A percentile compares a stretch with the other conserved stretches of the same genome.
Conservation (phyloP, 1,140 invertebrate genomes). For the Drosophila virilis region DNA sequence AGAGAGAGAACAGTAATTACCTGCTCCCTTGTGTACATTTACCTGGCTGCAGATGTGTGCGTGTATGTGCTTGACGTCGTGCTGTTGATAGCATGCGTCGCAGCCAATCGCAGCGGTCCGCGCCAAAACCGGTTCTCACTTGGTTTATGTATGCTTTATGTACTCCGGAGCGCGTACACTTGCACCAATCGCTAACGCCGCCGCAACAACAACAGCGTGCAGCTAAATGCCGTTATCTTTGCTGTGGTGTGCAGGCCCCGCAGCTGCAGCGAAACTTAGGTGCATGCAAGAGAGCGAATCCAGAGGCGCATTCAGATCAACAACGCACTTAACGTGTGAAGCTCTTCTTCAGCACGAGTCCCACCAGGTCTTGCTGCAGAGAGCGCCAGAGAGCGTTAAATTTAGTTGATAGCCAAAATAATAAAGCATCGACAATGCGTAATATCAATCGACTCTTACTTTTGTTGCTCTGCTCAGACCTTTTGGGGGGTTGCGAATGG, state of each 20-base stretch:
- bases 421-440: not conserved
- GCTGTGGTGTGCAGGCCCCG: conserved; percentile 38
- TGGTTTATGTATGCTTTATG: conserved; percentile 62
- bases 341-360: conserved; percentile 4
- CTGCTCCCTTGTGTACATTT: conserved; percentile 15
- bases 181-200: conserved; percentile 71
- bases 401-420: not conserved
- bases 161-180: conserved; percentile 69
- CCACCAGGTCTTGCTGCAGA: conserved; percentile 1
- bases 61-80: conserved; percentile 11
- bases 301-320: conserved; percentile 20
- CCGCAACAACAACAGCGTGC: conserved; percentile 36
- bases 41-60: conserved; percentile 9
- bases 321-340: not conserved
- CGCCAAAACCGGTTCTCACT: conserved; percentile 61
- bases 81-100: conserved; percentile 18
- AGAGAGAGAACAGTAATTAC: conserved; percentile 25
- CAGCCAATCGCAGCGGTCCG: conserved; percentile 59
- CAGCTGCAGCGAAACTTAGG: not conserved
- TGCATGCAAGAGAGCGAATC: conserved; percentile 5
- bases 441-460: conserved; percentile 5
- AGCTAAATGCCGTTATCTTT: conserved; percentile 69
- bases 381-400: not conserved
- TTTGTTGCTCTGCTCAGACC: not conserved
- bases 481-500: conserved; percentile 6